Evolutionary conservation across 2,888 invertebrate species (phyloP), one percentile per base, ranked within the genome.

Genomic region (Drosophila limbata): DNA sequence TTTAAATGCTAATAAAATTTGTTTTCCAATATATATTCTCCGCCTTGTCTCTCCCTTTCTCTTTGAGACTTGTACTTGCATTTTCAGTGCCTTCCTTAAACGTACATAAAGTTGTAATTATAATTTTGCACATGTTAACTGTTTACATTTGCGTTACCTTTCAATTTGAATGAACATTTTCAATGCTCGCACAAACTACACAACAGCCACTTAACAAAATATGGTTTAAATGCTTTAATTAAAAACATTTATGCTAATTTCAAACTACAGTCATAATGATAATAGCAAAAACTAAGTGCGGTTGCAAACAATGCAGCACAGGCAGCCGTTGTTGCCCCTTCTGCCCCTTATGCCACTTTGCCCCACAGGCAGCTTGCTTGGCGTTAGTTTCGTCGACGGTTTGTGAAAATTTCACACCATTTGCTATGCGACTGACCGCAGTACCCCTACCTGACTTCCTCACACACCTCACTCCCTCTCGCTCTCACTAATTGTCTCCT

Each of bases 241-340:
- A 81, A 85, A 88, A 80, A 80, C 71, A 82, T 78, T 83, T 81
- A 88, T 86, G 88, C 70, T 81, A 85, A 85, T 85, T 85, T 77
- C 56, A 45, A 63, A 72, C 62, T 47, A 56, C 68, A 73, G 69
- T 72, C 66, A 74, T 76, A 80, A 73, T 75, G 61, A 72, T 76
- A 78, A 56, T 69, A 70, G 56, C 77, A 70, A 74, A 73, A 83
- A 63, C 50, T 57, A 75, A 83, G 67, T 78, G 73, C 73, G 66
- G 63, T 63, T 71, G 44, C 57, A 52, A 77, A 81, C 86, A 86
- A 73, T 82, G 69, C 69, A 63, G 37, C 47, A 35, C 35, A 17
- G 13, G 45, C 39, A 21, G 33, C 50, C 19, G 28, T 21, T 8
- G 37, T 47, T 21, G 40, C 33, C 40, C 33, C 21, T 28, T 15